Base-by-base conservation (phyloP, 2,797 vertebrate genomes). In the Leptatherina wallacei region DNA sequence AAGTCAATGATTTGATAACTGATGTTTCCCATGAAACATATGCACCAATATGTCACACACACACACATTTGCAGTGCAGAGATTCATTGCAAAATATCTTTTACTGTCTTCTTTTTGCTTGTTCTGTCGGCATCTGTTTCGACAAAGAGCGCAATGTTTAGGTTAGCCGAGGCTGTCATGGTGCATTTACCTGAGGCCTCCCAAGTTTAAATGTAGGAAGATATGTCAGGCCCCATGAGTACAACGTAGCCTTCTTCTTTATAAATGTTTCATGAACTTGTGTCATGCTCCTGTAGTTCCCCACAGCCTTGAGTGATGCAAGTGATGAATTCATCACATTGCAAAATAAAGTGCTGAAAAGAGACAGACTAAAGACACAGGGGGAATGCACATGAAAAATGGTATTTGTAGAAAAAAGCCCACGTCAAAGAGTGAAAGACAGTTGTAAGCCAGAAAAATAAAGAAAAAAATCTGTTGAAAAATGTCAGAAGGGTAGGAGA, bases 211-310 rank as follows among this genome's bases (percentile, higher is more conserved):
- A 78, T 4, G n/a, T 14, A 20, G 60, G 64, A 29, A 70, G 75
- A 83, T 81, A 81, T 87, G 80, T 88, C 90, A 88, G 71, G 27
- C 66, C 75, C 60, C 78, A 64, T 55, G 75, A 82, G 77, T 69
- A 66, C 78, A 71, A 81, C 82, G 78, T 71, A 73, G 81, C 76
- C 82, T 78, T 83, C 76, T 83, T 36, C 65, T 65, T 44, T 33
- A 85, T 91, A 71, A 87, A 91, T 91, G 81, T 90, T 92, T 86
- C 75, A 92, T 89, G 79, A 86, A 68, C 75, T 71, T 88, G 85
- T 90, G 89, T 92, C 87, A 88, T 63, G 78, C 81, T 76, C 62
- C 59, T 57, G 56, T 73, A 75, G 63, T 75, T 85, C 73, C 69
- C 75, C 22, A 42, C 68, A 78, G 85, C 75, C 55, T 78, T 73